phyloP scores from a whole-genome alignment of 2,113 vertebrate species.

The Platysteira castanea region DNA sequence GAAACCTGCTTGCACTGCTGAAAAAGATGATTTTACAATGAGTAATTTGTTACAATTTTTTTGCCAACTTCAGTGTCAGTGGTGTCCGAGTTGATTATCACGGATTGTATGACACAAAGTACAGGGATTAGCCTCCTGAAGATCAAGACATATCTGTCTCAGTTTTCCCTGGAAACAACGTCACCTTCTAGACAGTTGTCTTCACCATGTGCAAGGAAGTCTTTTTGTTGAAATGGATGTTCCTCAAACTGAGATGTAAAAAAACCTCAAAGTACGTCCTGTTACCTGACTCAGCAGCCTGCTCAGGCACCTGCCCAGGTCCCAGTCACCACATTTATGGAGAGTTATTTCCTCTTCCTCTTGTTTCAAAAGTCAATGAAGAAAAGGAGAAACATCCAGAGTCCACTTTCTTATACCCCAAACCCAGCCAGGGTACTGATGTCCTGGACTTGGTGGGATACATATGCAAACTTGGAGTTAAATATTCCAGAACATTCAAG shows the following conservation, averaged over 20 bases:
- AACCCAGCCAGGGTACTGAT: accelerated
- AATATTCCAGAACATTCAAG: not conserved
- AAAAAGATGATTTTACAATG: not conserved
- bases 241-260: not conserved
- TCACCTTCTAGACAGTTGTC: not conserved
- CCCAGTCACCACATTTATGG: not conserved
- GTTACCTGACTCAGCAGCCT: not conserved
- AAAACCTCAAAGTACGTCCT: not conserved
- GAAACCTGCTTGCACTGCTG: not conserved
- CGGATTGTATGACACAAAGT: not conserved
- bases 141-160: not conserved
- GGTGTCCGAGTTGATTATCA: not conserved
- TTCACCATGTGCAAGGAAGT: not conserved
- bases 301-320: not conserved
- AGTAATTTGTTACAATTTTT: not conserved
- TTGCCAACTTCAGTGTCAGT: not conserved
- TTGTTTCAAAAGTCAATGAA: not conserved
- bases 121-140: not conserved
- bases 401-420: not conserved
- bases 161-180: not conserved
- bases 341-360: not conserved
- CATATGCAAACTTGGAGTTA: not conserved
- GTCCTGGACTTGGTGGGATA: not conserved
- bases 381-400: not conserved
- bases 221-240: not conserved